phyloP scores from a whole-genome alignment of 2,888 invertebrate genomes.

The Plebejus melissa region DNA sequence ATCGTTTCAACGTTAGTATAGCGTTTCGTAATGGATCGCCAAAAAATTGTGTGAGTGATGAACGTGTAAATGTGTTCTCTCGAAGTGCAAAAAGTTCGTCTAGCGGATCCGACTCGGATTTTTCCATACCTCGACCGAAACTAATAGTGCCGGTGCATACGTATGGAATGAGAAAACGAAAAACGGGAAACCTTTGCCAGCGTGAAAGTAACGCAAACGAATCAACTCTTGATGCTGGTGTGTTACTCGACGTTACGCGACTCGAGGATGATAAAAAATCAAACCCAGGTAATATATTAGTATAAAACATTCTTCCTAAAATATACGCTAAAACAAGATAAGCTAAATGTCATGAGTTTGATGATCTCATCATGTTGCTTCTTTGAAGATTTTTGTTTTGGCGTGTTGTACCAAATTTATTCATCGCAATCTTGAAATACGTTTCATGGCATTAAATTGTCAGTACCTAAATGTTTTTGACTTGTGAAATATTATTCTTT shows the following conservation, averaged over 20 bases:
- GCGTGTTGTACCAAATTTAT: not conserved
- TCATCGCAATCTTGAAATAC: not conserved
- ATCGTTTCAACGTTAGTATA: slow-evolving; percentile 68
- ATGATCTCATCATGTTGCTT: not conserved
- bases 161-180: slow-evolving; percentile 87
- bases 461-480: too few species aligned
- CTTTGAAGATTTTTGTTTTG: not conserved
- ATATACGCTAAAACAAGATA: not conserved
- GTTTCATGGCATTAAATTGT: not conserved
- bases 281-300: slow-evolving; percentile 56
- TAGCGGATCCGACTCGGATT: slow-evolving; percentile 82
- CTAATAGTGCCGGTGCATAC: slow-evolving; percentile 93
- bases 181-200: slow-evolving; percentile 86
- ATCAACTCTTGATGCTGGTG: slow-evolving; percentile 64
- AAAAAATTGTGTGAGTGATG: slow-evolving; percentile 59
- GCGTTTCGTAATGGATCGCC: slow-evolving; percentile 48
- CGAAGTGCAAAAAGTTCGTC: slow-evolving; percentile 74
- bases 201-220: slow-evolving; percentile 70
- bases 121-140: slow-evolving; percentile 90
- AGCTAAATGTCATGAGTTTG: not conserved
- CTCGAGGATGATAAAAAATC: slow-evolving; percentile 58
- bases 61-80: slow-evolving; percentile 52
- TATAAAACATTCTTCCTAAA: not conserved
- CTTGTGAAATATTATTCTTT: too few species aligned
- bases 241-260: slow-evolving; percentile 63